phyloP scores from a whole-genome alignment of 2,888 invertebrate genomes.

The Polydrusus cervinus region DNA sequence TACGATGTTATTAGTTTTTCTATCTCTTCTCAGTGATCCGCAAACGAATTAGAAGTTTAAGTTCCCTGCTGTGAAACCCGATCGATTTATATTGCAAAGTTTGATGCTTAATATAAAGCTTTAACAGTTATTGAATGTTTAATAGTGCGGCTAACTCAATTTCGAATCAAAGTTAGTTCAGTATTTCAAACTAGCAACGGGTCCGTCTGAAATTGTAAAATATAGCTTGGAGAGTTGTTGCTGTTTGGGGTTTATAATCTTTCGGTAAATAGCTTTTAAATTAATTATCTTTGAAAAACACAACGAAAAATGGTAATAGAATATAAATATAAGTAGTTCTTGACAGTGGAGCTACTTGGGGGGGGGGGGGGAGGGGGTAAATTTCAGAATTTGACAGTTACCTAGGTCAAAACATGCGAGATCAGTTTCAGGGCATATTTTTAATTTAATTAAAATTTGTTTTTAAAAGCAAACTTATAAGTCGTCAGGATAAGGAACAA shows the following conservation, averaged over 20 bases:
- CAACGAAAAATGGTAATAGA: too few relatives aligned
- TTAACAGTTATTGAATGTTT: slow-evolving; percentile 47
- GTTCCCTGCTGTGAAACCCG: background rate
- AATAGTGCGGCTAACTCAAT: slow-evolving; percentile 46
- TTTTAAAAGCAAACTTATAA: too few relatives aligned
- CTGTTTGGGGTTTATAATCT: slow-evolving; percentile 5
- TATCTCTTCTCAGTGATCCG: background rate
- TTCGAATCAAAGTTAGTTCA: slow-evolving; percentile 41
- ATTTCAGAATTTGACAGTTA: too few relatives aligned
- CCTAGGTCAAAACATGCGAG: too few relatives aligned
- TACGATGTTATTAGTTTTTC: background rate
- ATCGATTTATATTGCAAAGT: slow-evolving; percentile 51
- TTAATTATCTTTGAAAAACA: too few relatives aligned
- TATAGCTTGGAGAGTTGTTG: background rate
- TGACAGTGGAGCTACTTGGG: too few relatives aligned
- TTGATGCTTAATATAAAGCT: slow-evolving; percentile 43
- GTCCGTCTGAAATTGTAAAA: slow-evolving; percentile 2
- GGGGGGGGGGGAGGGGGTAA: too few relatives aligned
- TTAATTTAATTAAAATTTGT: too few relatives aligned
- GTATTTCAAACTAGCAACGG: slow-evolving; percentile 23
- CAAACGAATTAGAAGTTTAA: background rate
- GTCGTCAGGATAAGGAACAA: too few relatives aligned
- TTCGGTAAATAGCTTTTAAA: too few relatives aligned
- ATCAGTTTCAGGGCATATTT: too few relatives aligned
- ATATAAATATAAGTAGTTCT: too few relatives aligned